Percentiles rank a stretch among this genome's conserved stretches.
These are phyloP conservation scores for Petrophora chlorosata DNA, from an alignment of 2,888 invertebrate genomes.

Conservation along the genomic window DNA sequence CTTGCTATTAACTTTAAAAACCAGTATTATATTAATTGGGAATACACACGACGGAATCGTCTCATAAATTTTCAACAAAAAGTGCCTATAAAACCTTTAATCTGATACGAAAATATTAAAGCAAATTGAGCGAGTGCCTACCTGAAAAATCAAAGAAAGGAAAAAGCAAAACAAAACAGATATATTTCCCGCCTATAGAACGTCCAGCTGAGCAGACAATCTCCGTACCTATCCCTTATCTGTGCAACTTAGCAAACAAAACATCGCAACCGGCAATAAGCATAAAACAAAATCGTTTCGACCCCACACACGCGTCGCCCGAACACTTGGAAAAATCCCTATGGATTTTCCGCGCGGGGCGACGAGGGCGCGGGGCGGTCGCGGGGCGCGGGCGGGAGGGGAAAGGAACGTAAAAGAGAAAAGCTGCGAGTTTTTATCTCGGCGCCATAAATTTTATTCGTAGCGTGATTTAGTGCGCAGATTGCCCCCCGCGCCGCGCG, in stretches of 20 bases:
- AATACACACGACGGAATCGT: too few relatives aligned
- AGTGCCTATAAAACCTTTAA: neutral
- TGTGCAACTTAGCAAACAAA: slow-evolving; percentile 80
- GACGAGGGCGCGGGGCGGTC: slow-evolving; percentile 18
- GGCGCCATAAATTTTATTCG: slow-evolving; percentile 85
- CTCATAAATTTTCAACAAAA: too few relatives aligned
- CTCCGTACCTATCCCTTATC: slow-evolving; percentile 74
- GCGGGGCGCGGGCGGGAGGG: slow-evolving; percentile 49
- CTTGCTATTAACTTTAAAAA: too few relatives aligned
- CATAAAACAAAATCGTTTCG: slow-evolving; percentile 83
- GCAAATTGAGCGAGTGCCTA: slow-evolving; percentile 37
- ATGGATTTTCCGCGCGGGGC: slow-evolving; percentile 79
- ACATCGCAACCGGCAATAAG: slow-evolving; percentile 80
- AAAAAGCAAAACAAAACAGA: slow-evolving; percentile 39
- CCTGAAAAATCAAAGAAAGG: slow-evolving; percentile 30
- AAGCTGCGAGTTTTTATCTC: slow-evolving; percentile 86
- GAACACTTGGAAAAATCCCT: slow-evolving; percentile 84
- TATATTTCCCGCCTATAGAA: slow-evolving; percentile 40
- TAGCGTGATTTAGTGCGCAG: slow-evolving; percentile 85
- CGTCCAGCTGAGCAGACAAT: slow-evolving; percentile 67
- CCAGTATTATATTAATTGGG: too few relatives aligned
- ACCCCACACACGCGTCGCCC: slow-evolving; percentile 81
- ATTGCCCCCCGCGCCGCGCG: slow-evolving; percentile 76
- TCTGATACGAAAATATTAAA: slow-evolving; percentile 20
- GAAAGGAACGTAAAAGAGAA: slow-evolving; percentile 84